phyloP scores from a whole-genome alignment of 2,797 vertebrate genomes.

The Cephalopachus bancanus region DNA sequence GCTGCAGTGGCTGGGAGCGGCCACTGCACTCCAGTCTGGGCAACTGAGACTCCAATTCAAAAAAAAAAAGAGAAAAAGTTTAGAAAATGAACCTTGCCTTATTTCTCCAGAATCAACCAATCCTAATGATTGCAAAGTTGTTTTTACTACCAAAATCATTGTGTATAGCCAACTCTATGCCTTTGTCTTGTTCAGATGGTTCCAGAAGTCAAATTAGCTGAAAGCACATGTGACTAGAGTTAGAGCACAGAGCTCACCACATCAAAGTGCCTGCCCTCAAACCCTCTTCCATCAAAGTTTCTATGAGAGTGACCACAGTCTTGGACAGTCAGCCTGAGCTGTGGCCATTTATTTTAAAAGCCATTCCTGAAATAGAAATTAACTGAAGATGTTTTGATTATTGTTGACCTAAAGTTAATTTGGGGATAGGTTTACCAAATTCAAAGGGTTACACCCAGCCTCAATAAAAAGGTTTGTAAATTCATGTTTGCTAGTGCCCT shows the following conservation, averaged over 20 bases:
- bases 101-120: neutral
- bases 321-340: neutral
- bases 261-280: neutral
- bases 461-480: conserved; percentile 36
- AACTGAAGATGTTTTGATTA: neutral
- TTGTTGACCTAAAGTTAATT: neutral
- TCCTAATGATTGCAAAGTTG: neutral
- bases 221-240: neutral
- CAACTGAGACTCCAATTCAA: no score
- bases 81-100: neutral
- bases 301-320: neutral
- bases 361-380: neutral
- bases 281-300: neutral
- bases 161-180: neutral
- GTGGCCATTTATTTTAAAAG: neutral
- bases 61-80: neutral
- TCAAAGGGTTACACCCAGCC: neutral
- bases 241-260: neutral
- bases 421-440: conserved; percentile 11
- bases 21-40: no score
- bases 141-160: neutral
- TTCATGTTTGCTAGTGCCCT: conserved; percentile 41
- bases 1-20: no score
- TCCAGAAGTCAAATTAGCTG: conserved; percentile 18
- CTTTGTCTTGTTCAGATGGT: neutral